phyloP scores from a whole-genome alignment of 2,888 invertebrate species.

The Tipula vernalis region DNA sequence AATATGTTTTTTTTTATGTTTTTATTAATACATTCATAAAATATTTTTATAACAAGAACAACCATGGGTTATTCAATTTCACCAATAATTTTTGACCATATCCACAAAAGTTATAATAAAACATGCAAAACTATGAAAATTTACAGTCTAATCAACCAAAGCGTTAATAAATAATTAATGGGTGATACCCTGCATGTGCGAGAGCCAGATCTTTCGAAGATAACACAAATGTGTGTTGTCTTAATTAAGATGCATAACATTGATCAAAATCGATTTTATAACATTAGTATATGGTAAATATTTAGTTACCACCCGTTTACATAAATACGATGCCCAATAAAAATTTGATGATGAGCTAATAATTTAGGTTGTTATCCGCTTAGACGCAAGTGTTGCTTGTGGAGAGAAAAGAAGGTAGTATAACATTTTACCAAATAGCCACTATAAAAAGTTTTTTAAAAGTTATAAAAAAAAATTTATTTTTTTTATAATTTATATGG shows the following conservation, averaged over 20 bases:
- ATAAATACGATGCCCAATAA: not conserved
- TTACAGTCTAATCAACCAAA: not conserved
- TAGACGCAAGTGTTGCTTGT: not conserved
- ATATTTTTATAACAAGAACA: not conserved
- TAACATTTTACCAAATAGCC: not conserved
- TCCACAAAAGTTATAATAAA: not conserved
- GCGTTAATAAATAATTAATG: not conserved
- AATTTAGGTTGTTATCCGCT: not conserved
- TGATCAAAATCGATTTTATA: not conserved
- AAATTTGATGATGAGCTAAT: not conserved
- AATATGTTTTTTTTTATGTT: not conserved
- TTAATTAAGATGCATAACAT: not conserved
- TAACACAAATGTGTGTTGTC: not conserved
- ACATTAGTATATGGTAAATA: not conserved
- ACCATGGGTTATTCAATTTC: not conserved
- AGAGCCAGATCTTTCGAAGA: not conserved
- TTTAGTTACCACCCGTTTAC: not conserved
- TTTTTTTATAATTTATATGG: not conserved
- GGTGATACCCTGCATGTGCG: not conserved
- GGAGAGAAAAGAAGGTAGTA: not conserved
- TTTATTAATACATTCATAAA: not conserved
- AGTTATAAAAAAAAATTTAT: not conserved
- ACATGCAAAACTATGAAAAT: not conserved
- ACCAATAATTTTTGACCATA: not conserved
- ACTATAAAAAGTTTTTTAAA: not conserved